Conservation (phyloP, 2,113 vertebrate species). For the Leptobrachium leishanense region DNA sequence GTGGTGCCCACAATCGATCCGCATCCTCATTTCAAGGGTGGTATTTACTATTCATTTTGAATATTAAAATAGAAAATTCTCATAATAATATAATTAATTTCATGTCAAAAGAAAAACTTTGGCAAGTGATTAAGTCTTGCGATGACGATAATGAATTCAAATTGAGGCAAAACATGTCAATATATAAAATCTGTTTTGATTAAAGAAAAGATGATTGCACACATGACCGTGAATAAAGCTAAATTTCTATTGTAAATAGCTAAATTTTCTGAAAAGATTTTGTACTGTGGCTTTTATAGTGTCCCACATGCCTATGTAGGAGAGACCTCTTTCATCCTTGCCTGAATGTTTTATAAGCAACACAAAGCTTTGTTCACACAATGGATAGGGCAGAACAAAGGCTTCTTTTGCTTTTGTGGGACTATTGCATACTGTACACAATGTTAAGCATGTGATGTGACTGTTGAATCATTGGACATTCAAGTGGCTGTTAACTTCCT, state of each 20-base stretch:
- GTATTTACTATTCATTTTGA: too few relatives aligned
- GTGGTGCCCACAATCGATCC: too few relatives aligned
- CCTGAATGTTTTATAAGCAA: slow-evolving; percentile 22
- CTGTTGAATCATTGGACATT: slow-evolving; percentile 5
- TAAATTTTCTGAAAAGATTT: not conserved
- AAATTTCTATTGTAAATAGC: slow-evolving; percentile 5
- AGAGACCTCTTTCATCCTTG: slow-evolving; percentile 33
- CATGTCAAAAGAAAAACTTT: too few relatives aligned
- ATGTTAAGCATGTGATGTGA: slow-evolving; percentile 33
- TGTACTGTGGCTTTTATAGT: not conserved
- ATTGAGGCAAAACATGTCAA: too few relatives aligned
- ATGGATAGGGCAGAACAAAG: slow-evolving; percentile 25
- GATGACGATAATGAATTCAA: too few relatives aligned
- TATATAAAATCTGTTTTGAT: too few relatives aligned
- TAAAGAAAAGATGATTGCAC: too few relatives aligned
- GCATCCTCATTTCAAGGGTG: too few relatives aligned
- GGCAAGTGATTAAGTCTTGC: too few relatives aligned
- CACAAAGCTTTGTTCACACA: slow-evolving; percentile 46
- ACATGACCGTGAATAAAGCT: not conserved
- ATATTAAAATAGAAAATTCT: too few relatives aligned
- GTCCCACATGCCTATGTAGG: slow-evolving; percentile 11
- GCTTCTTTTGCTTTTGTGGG: not conserved
- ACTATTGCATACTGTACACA: slow-evolving; percentile 6
- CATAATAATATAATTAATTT: too few relatives aligned
- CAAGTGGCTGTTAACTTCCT: slow-evolving; percentile 29